Base-by-base conservation (phyloP, 2,113 vertebrate species). In the Monopterus albus region DNA sequence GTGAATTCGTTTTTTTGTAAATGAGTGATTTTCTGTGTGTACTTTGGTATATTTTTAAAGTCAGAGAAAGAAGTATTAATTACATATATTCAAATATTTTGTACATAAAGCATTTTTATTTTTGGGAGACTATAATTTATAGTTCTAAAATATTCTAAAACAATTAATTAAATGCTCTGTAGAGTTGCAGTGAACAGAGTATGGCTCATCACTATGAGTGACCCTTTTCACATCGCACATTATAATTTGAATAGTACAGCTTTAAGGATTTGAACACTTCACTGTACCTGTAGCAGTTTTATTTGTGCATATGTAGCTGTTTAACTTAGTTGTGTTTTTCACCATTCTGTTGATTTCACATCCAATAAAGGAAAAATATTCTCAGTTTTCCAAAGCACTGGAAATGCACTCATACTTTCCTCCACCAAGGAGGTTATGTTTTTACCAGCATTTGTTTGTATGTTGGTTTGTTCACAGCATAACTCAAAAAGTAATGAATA, bases 251-350 rank as follows among this genome's bases (percentile, higher is more conserved):
- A 6, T 13, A 43, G 3, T n/a, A 21, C 39, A 53, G 29, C 9
- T 72, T 45, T 8, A 42, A 21, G 33, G 31, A 51, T 26, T 29
- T 20, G 42, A 45, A 8, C 7, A 26, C 38, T 58, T 40, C n/a
- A n/a, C n/a, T n/a, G n/a, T n/a, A n/a, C 40, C 42, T 4, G 3
- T 12, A 23, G 36, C 25, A 64, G 7, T 67, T 43, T 60, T 61
- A 25, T 47, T 55, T 56, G 50, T 15, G 5, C 14, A 33, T 23
- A 43, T 14, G 20, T 5, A 51, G 14, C 42, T 5, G 58, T 59
- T 78, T 26, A 31, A 61, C 62, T 43, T 43, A 38, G 29, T 26
- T 42, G 38, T 8, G 15, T 15, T 18, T 60, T 72, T 53, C 29
- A 43, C 36, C 25, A n/a, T 6, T 31, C 62, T 28, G 39, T 6